Base-by-base conservation (phyloP, 2,797 vertebrate genomes). In the Sebastiscus albofasciatus region DNA sequence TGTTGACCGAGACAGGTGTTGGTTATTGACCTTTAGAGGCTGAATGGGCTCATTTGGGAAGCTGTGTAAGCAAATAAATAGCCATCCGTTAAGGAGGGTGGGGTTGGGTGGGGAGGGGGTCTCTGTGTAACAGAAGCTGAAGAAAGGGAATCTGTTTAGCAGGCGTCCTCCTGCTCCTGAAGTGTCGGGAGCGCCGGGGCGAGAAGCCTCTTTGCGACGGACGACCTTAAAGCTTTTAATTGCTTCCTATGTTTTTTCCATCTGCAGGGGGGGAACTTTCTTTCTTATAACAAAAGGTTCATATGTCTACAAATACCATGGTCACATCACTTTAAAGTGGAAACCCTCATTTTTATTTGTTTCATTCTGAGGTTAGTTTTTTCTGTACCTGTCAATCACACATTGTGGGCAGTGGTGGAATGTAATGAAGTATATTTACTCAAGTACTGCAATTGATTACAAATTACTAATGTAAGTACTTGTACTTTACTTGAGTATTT, bases 61-160 rank as follows among this genome's bases (percentile, higher is more conserved):
- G 85, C 94, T 96, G 93, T 93, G 94, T 95, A 96, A 94, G 93
- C 95, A 97, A 97, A 96, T 96, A 97, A 97, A 97, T 93, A 95
- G 94, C 86, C 86, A 62, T 90, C 86, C 92, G 90, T 93, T 92
- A 89, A 94, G 90, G 86, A 87, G 90, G 89, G 92, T 86, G 77
- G 91, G 58, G 61, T 4, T 80, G 89, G 75, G 90, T 33, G 56
- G 78, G 87, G 62, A 20, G 93, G 85, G 84, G 80, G 85, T 67
- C 90, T 85, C 86, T 90, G 85, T 88, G 93, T 93, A 94, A 95
- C 90, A 89, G 87, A 88, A 91, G 92, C 72, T 58, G 84, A 46
- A 77, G 75, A 72, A 80, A 83, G 79, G 80, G 87, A 84, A 78
- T 97, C 94, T 96, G 87, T 97, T 97, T 96, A 95, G 94, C 96